Conservation (phyloP, 2,888 invertebrate species). For the Seladonia tumulorum region DNA sequence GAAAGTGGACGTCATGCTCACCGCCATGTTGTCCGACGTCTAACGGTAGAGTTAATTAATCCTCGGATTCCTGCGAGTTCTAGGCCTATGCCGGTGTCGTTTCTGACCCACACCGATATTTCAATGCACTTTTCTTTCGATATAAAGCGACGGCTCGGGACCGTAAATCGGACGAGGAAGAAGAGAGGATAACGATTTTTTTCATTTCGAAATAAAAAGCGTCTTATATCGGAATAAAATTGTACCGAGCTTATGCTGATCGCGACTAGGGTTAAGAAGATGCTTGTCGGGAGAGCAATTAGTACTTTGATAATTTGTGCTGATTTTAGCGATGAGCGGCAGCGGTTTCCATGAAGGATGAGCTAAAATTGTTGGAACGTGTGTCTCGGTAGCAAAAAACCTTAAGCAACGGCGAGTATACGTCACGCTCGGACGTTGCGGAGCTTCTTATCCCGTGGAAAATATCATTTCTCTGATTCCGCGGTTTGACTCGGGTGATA, state of each 20-base stretch:
- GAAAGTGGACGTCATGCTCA: background rate
- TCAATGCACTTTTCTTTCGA: too few relatives aligned
- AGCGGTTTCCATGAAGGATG: background rate
- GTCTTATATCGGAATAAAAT: too few relatives aligned
- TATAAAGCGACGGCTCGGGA: too few relatives aligned
- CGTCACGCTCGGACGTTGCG: background rate
- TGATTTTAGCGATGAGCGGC: background rate
- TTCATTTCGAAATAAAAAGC: too few relatives aligned
- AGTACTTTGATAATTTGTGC: background rate
- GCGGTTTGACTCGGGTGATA: conserved; percentile 23
- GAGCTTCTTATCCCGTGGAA: conserved; percentile 19
- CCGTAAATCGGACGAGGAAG: too few relatives aligned
- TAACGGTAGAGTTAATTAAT: background rate
- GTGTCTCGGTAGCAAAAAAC: background rate
- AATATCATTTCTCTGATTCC: conserved; percentile 39
- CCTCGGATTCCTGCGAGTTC: too few relatives aligned
- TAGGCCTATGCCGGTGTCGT: too few relatives aligned
- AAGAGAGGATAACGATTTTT: too few relatives aligned
- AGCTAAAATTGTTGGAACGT: background rate
- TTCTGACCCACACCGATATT: too few relatives aligned
- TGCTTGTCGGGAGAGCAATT: background rate
- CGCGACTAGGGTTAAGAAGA: too few relatives aligned
- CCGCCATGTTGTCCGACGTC: background rate
- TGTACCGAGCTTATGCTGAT: too few relatives aligned
- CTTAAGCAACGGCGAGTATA: background rate